These are phyloP conservation scores for Apotomis betuletana DNA, from an alignment of 2,888 invertebrate species.

Conservation along the genomic window DNA sequence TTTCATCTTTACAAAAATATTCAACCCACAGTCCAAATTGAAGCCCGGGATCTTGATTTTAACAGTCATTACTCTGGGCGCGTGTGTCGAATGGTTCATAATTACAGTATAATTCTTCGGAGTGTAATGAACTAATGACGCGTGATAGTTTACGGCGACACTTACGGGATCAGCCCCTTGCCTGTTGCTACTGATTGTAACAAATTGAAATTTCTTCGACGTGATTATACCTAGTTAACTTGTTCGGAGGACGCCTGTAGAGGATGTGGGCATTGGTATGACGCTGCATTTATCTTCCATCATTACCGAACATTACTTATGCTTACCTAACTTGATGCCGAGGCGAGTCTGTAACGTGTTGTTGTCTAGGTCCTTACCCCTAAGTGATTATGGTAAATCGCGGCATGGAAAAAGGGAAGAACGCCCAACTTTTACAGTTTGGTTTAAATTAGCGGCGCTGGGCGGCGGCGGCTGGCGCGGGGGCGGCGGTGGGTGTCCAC, in stretches of 20 bases:
- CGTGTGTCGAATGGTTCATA: constrained; percentile 78
- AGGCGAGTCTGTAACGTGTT: neutral
- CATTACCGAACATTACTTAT: neutral
- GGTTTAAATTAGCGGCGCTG: constrained; percentile 35
- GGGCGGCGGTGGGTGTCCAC: constrained; percentile 48
- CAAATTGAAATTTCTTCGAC: constrained; percentile 76
- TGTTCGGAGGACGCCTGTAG: constrained; percentile 50
- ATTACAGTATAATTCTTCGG: constrained; percentile 79
- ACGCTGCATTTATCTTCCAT: constrained; percentile 54
- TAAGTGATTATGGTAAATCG: neutral
- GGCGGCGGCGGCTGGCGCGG: constrained; percentile 42
- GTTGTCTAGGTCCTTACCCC: neutral
- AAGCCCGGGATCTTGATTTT: constrained; percentile 64
- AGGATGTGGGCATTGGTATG: constrained; percentile 67
- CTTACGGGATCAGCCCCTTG: constrained; percentile 61
- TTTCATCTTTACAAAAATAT: neutral
- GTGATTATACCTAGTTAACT: constrained; percentile 56
- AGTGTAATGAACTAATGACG: constrained; percentile 72
- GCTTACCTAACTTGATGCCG: neutral
- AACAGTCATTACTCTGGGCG: constrained; percentile 66
- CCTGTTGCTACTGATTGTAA: constrained; percentile 65
- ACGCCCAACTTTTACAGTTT: constrained; percentile 9
- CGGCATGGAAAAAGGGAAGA: neutral
- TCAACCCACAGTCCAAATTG: constrained; percentile 44
- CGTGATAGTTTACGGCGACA: constrained; percentile 58